Base-by-base conservation (phyloP, 1,140 invertebrate species). In the Drosophila elegans region DNA sequence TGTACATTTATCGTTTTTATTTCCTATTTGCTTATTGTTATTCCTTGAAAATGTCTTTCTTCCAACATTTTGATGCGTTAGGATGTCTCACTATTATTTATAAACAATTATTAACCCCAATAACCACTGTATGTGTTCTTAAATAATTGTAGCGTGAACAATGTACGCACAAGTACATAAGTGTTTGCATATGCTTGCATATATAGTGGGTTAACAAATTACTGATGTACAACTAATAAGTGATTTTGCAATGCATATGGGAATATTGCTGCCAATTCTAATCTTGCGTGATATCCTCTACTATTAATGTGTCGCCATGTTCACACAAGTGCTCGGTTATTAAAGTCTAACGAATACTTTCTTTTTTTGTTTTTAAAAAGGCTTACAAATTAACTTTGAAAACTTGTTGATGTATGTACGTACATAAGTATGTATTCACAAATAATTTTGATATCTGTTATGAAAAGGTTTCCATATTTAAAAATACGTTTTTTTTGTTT, bases 381-480 rank as follows among this genome's bases (percentile, higher is more conserved):
- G 34, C 60, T 51, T 25, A 10, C 27, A 16, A 16, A 44, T 51
- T 7, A 34, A 29, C 12, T n/a, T 38, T 64, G 36, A 41, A 25
- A 29, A 69, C 32, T 21, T 16, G 41, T 49, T 36, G 11, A 32
- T 51, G 36, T 36, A 59, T 5, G 60, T 45, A 38, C 11, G 39
- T 68, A 38, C 11, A 5, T 16, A 51, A 67, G 49, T 55, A 21
- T 39, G 11, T 12, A 21, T 21, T 21, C 16, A 21, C 16, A 21
- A 21, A 21, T 21, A 21, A 21, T 21, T 21, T 29, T 68, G 34
- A 69, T 69, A 25, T 68, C 51, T 48, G 46, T 67, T 69, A 54
- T 68, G 61, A 68, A 68, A 68, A 68, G 59, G 59, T 68, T 44
- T 67, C 46, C 61, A 69, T 67, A 69, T 67, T 69, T 69, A 67